Evolutionary conservation across 2,888 invertebrate genomes (phyloP).

Genomic region (Volucella inanis): DNA sequence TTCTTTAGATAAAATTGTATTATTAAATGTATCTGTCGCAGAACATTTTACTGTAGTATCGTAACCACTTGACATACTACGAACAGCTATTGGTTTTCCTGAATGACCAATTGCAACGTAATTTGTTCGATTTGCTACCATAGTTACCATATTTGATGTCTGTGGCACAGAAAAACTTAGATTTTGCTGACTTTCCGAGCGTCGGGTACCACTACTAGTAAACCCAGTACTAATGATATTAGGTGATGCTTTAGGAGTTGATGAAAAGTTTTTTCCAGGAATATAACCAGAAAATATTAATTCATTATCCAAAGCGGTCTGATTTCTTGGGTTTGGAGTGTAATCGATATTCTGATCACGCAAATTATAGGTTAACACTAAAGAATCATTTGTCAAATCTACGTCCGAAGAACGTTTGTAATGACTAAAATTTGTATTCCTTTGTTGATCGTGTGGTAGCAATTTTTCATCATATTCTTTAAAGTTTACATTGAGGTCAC

Average conservation of each 20-base stretch:
- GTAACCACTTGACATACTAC: constrained; percentile 78
- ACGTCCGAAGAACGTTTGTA: constrained; percentile 59
- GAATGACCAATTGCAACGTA: constrained; percentile 47
- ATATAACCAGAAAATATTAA: constrained; percentile 37
- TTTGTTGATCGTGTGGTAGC: constrained; percentile 36
- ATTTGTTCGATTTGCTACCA: constrained; percentile 51
- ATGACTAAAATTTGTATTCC: constrained; percentile 46
- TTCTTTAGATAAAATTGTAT: constrained; percentile 41
- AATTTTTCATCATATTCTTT: constrained; percentile 55
- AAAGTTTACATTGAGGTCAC: constrained; percentile 57
- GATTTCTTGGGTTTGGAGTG: constrained; percentile 75
- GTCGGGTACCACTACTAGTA: constrained; percentile 59
- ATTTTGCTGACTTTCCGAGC: constrained; percentile 76
- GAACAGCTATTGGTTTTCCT: constrained; percentile 77
- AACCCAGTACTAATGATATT: constrained; percentile 27
- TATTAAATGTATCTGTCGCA: constrained; percentile 45
- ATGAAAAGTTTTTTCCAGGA: constrained; percentile 38
- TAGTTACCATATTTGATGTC: constrained; percentile 5
- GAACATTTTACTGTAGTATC: constrained; percentile 63
- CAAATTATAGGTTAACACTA: constrained; percentile 77
- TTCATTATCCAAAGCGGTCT: constrained; percentile 69
- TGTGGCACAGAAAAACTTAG: constrained; percentile 65
- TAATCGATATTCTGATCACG: constrained; percentile 78
- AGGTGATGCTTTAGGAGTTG: constrained; percentile 59
- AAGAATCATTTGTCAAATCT: constrained; percentile 75